Percentiles rank a stretch among this genome's conserved stretches.
Evolutionary conservation across 2,888 invertebrate species (phyloP).

Genomic region (Stenoptilia bipunctidactyla): DNA sequence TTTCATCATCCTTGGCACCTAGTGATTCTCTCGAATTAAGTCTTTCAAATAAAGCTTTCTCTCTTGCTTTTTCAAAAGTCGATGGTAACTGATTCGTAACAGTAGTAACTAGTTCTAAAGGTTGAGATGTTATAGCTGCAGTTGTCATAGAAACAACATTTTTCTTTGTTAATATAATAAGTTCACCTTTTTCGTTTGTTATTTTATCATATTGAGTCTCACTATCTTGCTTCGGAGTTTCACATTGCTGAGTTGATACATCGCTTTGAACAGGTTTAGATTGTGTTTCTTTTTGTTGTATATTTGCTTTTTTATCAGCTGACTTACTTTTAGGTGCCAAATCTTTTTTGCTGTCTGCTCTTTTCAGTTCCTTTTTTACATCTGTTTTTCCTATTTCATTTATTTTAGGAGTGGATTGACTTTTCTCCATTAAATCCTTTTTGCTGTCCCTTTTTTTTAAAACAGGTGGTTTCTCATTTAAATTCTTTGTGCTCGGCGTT

Average conservation of each 20-base stretch:
- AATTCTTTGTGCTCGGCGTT: constrained; percentile 49
- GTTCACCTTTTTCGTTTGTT: constrained; percentile 47
- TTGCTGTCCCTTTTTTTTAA: constrained; percentile 42
- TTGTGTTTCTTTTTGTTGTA: constrained; percentile 20
- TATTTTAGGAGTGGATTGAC: constrained; percentile 38
- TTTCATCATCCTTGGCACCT: constrained; percentile 36
- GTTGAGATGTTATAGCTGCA: constrained; percentile 69
- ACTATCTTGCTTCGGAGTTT: constrained; percentile 46
- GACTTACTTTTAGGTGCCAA: constrained; percentile 1
- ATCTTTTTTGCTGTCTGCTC: background rate
- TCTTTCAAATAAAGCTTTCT: constrained; percentile 59
- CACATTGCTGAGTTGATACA: constrained; percentile 30
- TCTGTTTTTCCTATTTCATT: constrained; percentile 38
- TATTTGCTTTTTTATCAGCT: constrained; percentile 9
- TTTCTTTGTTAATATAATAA: constrained; percentile 59
- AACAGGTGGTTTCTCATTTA: constrained; percentile 46
- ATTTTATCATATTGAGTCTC: constrained; percentile 61
- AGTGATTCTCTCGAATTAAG: constrained; percentile 59
- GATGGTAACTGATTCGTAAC: constrained; percentile 66
- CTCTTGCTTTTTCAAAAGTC: constrained; percentile 61
- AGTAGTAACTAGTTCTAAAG: constrained; percentile 65
- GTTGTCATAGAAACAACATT: constrained; percentile 71
- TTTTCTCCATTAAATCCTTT: constrained; percentile 37
- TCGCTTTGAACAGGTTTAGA: constrained; percentile 19
- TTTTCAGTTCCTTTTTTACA: constrained; percentile 15